Evolutionary conservation across 2,113 vertebrate genomes (phyloP).

Genomic region (Bufo bufo): DNA sequence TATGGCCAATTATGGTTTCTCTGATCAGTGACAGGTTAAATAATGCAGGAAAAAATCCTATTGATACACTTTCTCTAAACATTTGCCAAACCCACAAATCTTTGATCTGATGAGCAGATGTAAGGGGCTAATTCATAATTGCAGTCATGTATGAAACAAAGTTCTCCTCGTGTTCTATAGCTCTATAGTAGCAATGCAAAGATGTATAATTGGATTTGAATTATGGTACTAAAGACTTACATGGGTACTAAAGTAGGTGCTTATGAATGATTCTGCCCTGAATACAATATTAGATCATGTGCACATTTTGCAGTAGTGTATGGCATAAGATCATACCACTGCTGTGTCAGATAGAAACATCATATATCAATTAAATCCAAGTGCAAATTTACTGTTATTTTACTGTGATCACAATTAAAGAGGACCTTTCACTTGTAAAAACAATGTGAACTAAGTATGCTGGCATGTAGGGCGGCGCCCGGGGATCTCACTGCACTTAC

Average conservation of each 20-base stretch:
- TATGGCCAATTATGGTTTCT: background rate
- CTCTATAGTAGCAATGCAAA: background rate
- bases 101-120: background rate
- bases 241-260: background rate
- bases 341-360: background rate
- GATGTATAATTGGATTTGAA: background rate
- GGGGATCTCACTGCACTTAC: no score
- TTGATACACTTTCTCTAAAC: conserved; percentile 25
- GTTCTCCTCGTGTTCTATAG: background rate
- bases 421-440: no score
- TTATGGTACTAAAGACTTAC: background rate
- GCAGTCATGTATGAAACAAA: background rate
- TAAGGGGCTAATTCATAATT: background rate
- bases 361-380: background rate
- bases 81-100: conserved; percentile 18
- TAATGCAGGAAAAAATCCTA: background rate
- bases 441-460: no score
- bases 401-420: no score
- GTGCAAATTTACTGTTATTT: no score
- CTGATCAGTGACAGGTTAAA: background rate
- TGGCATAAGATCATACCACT: background rate
- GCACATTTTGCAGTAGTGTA: background rate
- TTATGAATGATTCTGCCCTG: background rate
- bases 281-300: background rate
- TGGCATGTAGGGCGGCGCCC: no score